These are phyloP conservation scores for Sander vitreus DNA, from an alignment of 2,113 vertebrate genomes.

Conservation along the genomic window DNA sequence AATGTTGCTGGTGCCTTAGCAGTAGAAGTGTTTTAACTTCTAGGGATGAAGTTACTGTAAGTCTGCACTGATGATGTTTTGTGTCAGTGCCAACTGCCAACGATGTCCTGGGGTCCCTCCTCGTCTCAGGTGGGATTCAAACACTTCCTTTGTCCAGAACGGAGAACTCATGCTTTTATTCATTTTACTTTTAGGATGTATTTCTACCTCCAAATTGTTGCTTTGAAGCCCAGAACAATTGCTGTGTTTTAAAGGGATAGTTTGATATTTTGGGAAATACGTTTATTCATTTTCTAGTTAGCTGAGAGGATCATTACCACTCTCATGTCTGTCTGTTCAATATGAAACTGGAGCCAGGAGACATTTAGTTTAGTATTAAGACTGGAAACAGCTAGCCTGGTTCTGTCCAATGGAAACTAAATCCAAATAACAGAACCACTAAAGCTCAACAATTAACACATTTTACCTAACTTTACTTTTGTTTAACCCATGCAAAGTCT, in stretches of 20 bases:
- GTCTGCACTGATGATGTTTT: constrained; percentile 28
- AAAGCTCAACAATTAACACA: no score
- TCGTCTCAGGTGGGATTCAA: constrained; percentile 1
- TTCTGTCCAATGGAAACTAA: not conserved
- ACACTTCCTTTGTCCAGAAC: not conserved
- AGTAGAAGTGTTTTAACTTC: constrained; percentile 27
- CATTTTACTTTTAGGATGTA: not conserved
- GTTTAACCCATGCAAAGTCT: not conserved
- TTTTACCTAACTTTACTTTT: not conserved
- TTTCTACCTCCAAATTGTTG: not conserved
- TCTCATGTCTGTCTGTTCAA: not conserved
- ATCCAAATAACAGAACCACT: no score
- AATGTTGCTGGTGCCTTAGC: constrained; percentile 70
- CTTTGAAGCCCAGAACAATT: not conserved
- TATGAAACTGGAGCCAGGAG: not conserved
- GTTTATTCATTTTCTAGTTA: not conserved
- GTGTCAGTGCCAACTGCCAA: constrained; percentile 30
- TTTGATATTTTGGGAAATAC: not conserved
- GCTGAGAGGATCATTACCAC: no score
- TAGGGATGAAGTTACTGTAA: not conserved
- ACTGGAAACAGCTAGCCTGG: not conserved
- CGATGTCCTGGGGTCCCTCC: not conserved
- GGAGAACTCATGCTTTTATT: constrained; percentile 22
- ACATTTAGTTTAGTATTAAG: not conserved
- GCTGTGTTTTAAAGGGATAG: not conserved